Evolutionary conservation across 2,113 vertebrate species (phyloP).

Genomic region (Pterocles burchelli): DNA sequence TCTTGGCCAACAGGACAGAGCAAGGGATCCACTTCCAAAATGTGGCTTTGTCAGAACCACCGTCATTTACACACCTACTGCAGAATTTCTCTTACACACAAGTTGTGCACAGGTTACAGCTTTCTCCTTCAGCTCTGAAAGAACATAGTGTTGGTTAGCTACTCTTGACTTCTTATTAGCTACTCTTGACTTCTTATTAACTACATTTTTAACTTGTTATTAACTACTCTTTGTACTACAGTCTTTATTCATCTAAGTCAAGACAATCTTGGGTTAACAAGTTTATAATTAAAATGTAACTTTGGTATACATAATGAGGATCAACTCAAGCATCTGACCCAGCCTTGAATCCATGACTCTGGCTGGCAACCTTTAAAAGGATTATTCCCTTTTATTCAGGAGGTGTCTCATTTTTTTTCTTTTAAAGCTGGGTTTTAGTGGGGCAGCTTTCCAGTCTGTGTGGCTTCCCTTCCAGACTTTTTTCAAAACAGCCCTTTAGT

Average conservation of each 20-base stretch:
- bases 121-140: background rate
- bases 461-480: conserved; percentile 29
- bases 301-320: background rate
- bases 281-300: background rate
- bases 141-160: background rate
- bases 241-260: background rate
- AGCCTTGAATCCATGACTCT: background rate
- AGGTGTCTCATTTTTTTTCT: background rate
- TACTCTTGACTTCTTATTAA: background rate
- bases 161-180: background rate
- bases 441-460: conserved; percentile 44
- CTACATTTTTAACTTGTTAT: background rate
- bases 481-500: conserved; percentile 57
- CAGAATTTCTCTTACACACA: background rate
- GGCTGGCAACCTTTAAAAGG: background rate
- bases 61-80: background rate
- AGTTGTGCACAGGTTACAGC: background rate
- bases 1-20: background rate
- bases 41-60: background rate
- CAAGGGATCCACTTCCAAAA: background rate
- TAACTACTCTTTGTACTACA: background rate
- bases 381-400: conserved; percentile 2
- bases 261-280: background rate
- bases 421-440: background rate
- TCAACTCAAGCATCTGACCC: background rate